phyloP scores from a whole-genome alignment of 1,140 invertebrate species.

The Drosophila nikananu region DNA sequence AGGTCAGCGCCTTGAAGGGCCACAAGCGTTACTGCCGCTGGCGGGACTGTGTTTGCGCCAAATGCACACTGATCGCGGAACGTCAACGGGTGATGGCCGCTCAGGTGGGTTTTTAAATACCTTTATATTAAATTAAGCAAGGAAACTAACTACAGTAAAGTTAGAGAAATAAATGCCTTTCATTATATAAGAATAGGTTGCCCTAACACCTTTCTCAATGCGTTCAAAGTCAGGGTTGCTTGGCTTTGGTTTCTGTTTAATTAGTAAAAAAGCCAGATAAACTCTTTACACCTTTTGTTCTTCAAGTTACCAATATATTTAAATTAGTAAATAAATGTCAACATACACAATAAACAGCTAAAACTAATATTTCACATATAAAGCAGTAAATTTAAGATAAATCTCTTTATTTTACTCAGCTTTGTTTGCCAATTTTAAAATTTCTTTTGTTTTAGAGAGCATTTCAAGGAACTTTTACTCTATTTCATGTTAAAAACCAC shows the following conservation, averaged over 20 bases:
- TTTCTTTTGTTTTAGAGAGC: no score
- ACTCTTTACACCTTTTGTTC: not conserved
- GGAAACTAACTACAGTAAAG: not conserved
- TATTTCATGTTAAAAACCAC: no score
- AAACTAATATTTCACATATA: not conserved
- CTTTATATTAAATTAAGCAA: not conserved
- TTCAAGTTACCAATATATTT: not conserved
- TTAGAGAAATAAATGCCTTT: no score
- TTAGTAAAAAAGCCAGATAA: not conserved
- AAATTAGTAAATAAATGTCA: not conserved
- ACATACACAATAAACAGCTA: not conserved
- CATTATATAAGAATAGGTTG: not conserved
- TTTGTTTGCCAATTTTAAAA: no score
- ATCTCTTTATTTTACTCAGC: no score
- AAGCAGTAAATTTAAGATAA: not conserved
- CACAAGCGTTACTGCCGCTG: conserved; percentile 99
- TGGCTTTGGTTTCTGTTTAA: not conserved
- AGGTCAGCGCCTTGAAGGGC: conserved; percentile 96
- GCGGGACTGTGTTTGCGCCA: conserved; percentile 98
- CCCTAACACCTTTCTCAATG: no score
- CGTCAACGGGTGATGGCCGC: conserved; percentile 99
- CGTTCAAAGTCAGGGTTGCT: no score
- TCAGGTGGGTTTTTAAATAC: conserved; percentile 87
- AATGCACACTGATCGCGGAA: conserved; percentile 99
- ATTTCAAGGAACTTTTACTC: no score